Conservation (phyloP, 2,797 vertebrate species). For the Balearica regulorum region DNA sequence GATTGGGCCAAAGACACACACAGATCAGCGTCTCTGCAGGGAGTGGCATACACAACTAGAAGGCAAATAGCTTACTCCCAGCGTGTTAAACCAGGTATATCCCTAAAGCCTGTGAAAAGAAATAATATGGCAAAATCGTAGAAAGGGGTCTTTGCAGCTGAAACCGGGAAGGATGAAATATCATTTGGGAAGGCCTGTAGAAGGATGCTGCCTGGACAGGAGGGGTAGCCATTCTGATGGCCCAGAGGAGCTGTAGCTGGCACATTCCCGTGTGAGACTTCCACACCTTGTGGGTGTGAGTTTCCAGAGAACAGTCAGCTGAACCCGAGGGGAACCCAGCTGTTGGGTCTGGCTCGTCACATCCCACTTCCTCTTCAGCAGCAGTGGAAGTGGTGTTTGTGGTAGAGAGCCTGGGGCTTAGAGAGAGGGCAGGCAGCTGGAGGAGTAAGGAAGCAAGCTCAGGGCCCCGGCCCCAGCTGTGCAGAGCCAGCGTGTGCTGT, state of each 20-base stretch:
- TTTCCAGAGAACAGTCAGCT: neutral
- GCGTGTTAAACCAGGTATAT: neutral
- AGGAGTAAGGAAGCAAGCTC: neutral
- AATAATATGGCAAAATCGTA: neutral
- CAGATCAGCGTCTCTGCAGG: neutral
- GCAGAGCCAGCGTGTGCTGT: accelerated
- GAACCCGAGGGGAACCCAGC: neutral
- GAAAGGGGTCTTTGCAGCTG: accelerated
- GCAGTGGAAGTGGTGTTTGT: accelerated
- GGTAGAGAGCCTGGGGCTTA: neutral
- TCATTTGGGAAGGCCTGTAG: neutral
- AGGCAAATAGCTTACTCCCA: neutral
- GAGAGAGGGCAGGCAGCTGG: accelerated
- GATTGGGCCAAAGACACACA: neutral
- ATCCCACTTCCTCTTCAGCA: no score
- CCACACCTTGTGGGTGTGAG: accelerated
- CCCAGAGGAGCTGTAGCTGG: neutral
- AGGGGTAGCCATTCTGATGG: neutral
- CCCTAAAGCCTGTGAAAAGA: neutral
- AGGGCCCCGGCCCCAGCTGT: neutral
- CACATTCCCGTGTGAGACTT: accelerated
- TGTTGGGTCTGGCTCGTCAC: neutral
- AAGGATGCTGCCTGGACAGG: neutral
- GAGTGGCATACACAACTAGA: neutral
- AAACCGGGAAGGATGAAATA: accelerated